Percentiles rank a stretch among this genome's conserved stretches.
Conservation (phyloP, 1,140 invertebrate genomes). For the Callitettix versicolor region DNA sequence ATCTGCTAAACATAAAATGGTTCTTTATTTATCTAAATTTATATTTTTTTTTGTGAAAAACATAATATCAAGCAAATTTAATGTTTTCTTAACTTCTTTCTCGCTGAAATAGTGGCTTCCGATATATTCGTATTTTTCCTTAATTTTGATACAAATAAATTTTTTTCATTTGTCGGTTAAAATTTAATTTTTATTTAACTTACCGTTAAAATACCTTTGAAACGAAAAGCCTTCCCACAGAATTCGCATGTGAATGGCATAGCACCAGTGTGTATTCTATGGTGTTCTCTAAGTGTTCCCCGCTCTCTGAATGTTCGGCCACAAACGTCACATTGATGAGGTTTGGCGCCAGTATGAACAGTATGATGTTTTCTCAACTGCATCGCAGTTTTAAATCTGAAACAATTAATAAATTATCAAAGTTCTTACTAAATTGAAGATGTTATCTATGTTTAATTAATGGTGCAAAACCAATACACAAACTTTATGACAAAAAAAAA, state of each 20-base stretch:
- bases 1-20: too few species aligned
- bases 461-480: not conserved
- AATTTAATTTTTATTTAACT: too few species aligned
- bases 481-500: too few species aligned
- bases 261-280: slow-evolving; percentile 69
- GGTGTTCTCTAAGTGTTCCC: slow-evolving; percentile 47
- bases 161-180: too few species aligned
- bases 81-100: too few species aligned
- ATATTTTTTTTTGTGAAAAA: too few species aligned
- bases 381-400: slow-evolving; percentile 41
- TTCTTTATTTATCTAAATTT: too few species aligned
- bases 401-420: not conserved
- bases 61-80: too few species aligned
- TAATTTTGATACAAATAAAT: too few species aligned
- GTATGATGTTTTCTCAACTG: slow-evolving; percentile 45
- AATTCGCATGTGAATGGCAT: slow-evolving; percentile 67
- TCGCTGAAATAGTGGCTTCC: too few species aligned
- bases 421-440: not conserved
- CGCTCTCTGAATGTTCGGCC: slow-evolving; percentile 56
- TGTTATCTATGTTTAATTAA: not conserved
- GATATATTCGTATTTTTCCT: too few species aligned
- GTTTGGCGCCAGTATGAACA: slow-evolving; percentile 57
- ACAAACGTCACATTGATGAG: slow-evolving; percentile 63
- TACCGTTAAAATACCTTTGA: slow-evolving; percentile 35
- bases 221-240: slow-evolving; percentile 58